Base-by-base conservation (phyloP, 2,888 invertebrate genomes). In the Synanthedon myopaeformis region DNA sequence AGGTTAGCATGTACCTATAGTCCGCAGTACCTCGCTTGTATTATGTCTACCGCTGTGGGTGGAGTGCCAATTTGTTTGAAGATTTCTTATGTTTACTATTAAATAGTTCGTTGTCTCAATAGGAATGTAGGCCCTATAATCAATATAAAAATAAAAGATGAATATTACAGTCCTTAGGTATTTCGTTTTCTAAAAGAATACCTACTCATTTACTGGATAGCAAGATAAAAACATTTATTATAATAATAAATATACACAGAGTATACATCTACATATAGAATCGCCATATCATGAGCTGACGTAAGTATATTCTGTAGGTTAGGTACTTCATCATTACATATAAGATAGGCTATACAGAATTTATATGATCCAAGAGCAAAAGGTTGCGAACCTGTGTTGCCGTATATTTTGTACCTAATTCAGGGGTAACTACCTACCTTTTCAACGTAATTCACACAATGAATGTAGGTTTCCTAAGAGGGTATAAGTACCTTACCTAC, bases 51-150 rank as follows among this genome's bases (percentile, higher is more conserved):
- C 70, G 70, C 66, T 65, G 74, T 70, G 63, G 78, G 73, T 70
- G 63, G 78, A 83, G 84, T 82, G 81, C 84, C 85, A 84, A 86
- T 86, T 85, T 86, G 83, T 83, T 81, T 83, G 79, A 82, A 82
- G 79, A 82, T 76, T 74, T 72, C 67, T 59, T 2, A 12, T 17
- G 56, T 35, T 35, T 35, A 35, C 35, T 6, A 35, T 35, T 35
- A 35, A 8, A 35, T 10, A 35, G 8, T 35, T 35, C 0, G 35
- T 2, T 35, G 10, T 35, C 35, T 8, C 35, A 35, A 35, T 35
- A 35, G 35, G 1, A 35, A 35, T 35, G 35, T 35, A 10, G 10
- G 3, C 35, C 28, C 8, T 2, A 8, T 8, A 1, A 28, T 28
- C 8, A 8, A 28, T 1, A 28, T 28, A 28, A 6, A 28, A 10